Evolutionary conservation across 2,113 vertebrate genomes (phyloP), one percentile per base, ranked within the genome.

Genomic region (Vulpes lagopus): DNA sequence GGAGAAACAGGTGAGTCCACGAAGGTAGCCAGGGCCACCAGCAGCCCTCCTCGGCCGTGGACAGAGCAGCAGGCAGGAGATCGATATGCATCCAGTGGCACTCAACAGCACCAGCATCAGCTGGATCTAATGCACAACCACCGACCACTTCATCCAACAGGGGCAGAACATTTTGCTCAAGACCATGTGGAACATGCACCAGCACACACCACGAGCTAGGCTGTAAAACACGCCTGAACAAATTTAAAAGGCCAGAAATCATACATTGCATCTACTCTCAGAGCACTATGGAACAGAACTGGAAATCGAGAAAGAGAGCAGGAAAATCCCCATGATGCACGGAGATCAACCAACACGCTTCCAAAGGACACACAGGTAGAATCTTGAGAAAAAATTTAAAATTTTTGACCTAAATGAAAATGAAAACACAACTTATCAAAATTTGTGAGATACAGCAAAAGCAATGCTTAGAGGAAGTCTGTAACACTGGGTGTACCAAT

Each of bases 191-290:
- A 8, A 25, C 1, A 8, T 11, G n/a, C 38, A 1, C 53, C 62
- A 60, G 16, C 30, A 62, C 10, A 5, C 3, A 49, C 20, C 30
- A 8, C 32, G 12, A 0, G 73, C 51, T 2, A 30, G 88, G 73
- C 88, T 22, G 0, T 5, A 14, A 9, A 22, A 59, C 30, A 59
- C 0, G 1, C 23, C 91, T 2, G 11, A 16, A 53, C 65, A 22
- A 14, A 16, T 2, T 23, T 2, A 0, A 1, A 51, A 25, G 43
- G 4, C 38, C 32, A 5, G 57, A 35, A 38, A 0, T 3, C 67
- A 0, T 1, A 5, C 0, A 6, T 16, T 15, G 14, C 0, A 6
- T 10, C 55, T 9, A 30, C 27, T 1, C 16, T 51, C 10, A 2
- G 35, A 27, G 11, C 30, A 14, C 67, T 17, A 9, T 2, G 38